These are phyloP conservation scores for Schizopygopsis malacanthus DNA, from an alignment of 2,797 vertebrate genomes.

Conservation along the genomic window DNA sequence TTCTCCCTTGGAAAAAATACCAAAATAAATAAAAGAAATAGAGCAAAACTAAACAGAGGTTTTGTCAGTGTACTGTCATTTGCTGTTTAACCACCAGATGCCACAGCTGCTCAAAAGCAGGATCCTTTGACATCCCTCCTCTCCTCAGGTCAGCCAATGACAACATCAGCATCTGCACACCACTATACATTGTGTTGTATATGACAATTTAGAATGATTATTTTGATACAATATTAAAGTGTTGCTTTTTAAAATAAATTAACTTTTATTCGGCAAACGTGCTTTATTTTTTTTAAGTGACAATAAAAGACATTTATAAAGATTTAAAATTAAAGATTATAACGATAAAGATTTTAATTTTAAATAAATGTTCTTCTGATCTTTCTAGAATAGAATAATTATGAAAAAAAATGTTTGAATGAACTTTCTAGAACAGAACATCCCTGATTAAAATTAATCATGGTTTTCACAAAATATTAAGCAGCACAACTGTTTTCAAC, in stretches of 20 bases:
- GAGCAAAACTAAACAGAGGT: not conserved
- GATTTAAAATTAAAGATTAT: too few relatives aligned
- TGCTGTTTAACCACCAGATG: slow-evolving; percentile 28
- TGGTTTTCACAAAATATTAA: not conserved
- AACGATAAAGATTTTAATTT: not conserved
- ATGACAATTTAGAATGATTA: not conserved
- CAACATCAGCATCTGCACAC: not conserved
- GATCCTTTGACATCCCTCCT: not conserved
- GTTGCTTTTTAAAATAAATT: not conserved
- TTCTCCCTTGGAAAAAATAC: not conserved
- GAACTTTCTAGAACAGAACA: not conserved
- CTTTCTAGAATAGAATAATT: not conserved
- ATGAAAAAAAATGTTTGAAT: not conserved
- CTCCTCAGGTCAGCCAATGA: not conserved
- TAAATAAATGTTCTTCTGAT: not conserved
- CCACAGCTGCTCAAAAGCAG: slow-evolving; percentile 18
- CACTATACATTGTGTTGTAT: not conserved
- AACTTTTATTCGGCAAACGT: not conserved
- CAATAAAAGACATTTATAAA: not conserved
- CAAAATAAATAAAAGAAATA: not conserved
- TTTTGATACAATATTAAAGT: not conserved
- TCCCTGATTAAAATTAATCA: not conserved
- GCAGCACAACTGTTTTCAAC: not conserved
- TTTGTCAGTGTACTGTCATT: slow-evolving; percentile 11
- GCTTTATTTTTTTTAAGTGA: not conserved